phyloP scores from a whole-genome alignment of 2,797 vertebrate genomes.

The Anabas testudineus region DNA sequence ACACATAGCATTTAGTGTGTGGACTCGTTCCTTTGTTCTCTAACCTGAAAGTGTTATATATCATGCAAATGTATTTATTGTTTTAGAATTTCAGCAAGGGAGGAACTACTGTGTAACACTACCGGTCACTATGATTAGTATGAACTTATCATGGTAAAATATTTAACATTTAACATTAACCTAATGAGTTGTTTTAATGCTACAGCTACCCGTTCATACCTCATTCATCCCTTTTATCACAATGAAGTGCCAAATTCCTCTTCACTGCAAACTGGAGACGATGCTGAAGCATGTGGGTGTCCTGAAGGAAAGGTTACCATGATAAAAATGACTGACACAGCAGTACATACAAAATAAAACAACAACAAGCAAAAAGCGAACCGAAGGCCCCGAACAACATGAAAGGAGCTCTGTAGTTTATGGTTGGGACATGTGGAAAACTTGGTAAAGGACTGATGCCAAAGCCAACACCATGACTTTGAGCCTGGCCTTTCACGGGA shows the following conservation, averaged over 20 bases:
- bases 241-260: conserved; percentile 71
- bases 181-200: too few species aligned
- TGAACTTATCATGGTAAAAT: background rate
- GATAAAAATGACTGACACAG: conserved; percentile 10
- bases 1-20: too few species aligned
- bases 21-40: background rate
- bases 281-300: conserved; percentile 60
- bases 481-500: conserved; percentile 31
- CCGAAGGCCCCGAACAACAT: background rate
- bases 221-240: conserved; percentile 84
- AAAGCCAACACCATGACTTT: conserved; percentile 35
- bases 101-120: too few species aligned
- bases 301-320: conserved; percentile 44
- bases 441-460: conserved; percentile 27
- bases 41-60: background rate
- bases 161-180: too few species aligned
- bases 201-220: conserved; percentile 74
- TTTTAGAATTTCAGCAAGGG: background rate
- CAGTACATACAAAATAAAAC: background rate
- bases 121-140: background rate
- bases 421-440: conserved; percentile 41
- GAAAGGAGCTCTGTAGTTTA: conserved; percentile 32
- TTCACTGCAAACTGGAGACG: conserved; percentile 61
- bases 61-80: background rate
- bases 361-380: too few species aligned